Evolutionary conservation across 2,113 vertebrate species (phyloP).

Genomic region (Sarotherodon lohbergeri): DNA sequence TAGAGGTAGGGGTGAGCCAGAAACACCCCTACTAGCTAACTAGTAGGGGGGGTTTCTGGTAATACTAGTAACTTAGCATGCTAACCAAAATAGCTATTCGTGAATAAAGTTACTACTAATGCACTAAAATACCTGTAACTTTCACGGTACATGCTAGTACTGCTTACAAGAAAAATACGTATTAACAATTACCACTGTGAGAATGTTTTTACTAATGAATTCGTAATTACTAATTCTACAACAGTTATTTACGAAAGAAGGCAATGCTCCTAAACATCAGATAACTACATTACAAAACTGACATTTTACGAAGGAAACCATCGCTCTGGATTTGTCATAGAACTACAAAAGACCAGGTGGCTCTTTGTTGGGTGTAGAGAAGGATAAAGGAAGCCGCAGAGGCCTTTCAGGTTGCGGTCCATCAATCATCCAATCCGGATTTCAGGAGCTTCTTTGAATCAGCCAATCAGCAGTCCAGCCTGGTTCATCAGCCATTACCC

Average conservation of each 20-base stretch:
- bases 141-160: background rate
- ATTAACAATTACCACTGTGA: background rate
- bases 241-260: background rate
- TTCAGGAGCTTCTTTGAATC: background rate
- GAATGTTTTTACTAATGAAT: background rate
- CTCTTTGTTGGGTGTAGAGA: background rate
- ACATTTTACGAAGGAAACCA: background rate
- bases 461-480: background rate
- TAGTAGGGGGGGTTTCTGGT: background rate
- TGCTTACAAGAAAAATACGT: background rate
- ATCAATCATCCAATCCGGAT: background rate
- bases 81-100: background rate
- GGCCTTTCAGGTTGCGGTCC: background rate
- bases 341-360: background rate
- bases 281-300: background rate
- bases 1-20: background rate
- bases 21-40: background rate
- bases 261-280: background rate
- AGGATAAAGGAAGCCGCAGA: background rate
- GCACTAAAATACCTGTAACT: background rate
- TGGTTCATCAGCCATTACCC: background rate
- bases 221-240: background rate
- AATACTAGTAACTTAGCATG: background rate
- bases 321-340: background rate
- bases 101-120: background rate